Evolutionary conservation across 2,797 vertebrate genomes (phyloP), one percentile per base, ranked within the genome.

Genomic region (Chanos chanos): DNA sequence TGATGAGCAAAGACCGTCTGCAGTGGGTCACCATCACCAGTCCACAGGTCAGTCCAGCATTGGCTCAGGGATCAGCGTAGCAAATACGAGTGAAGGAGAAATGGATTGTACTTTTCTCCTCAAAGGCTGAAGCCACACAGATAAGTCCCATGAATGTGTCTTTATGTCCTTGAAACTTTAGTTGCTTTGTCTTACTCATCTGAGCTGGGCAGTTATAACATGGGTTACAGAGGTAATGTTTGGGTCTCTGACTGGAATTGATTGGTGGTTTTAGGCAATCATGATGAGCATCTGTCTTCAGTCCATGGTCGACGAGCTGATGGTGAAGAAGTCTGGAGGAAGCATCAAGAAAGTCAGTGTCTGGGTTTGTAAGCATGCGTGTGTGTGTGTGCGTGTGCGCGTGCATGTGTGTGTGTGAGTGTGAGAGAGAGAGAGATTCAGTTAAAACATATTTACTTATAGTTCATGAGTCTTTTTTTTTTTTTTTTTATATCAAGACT

Each of bases 281-380:
- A 99, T 99, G 97, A 94, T 99, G 93, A 99, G 97, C 62, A 98
- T 98, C 86, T 98, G 95, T 71, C 85, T 99, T 47, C 97, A 99
- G 85, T 94, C 96, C 16, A 99, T 99, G 96, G 97, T 99, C 63
- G 97, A 99, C 5, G 97, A 99, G 68, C 75, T 99, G 66, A 99
- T 99, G 97, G 93, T 99, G 75, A 99, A 99, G 77, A 99, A 99
- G 73, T 97, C 97, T 0, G 97, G 97, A 0, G 94, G 96, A 76
- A 99, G 91, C 77, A 95, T 99, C 70, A 96, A 97, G 70, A 99
- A 99, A 93, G 97, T 99, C 57, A 78, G 78, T 44, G 4, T 25
- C 19, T 59, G 30, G 57, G 10, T 43, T 39, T 15, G 16, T 37
- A 18, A 39, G 21, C 33, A 37, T 7, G 56, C 54, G 3, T 25